These are phyloP conservation scores for Corythornis madagascariensis DNA, from an alignment of 2,113 vertebrate genomes.

Conservation along the genomic window DNA sequence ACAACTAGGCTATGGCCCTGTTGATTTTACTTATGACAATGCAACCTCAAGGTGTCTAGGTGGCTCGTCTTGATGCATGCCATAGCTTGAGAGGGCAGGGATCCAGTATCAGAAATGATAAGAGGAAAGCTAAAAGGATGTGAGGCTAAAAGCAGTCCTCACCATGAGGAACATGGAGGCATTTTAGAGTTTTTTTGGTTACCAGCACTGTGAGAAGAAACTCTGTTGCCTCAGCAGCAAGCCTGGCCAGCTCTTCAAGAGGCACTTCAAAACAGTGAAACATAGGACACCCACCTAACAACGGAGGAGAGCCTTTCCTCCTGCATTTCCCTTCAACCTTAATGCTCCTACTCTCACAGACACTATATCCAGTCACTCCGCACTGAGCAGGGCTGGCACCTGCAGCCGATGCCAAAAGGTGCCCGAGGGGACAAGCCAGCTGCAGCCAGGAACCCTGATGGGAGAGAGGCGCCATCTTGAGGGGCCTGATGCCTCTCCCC, in stretches of 20 bases:
- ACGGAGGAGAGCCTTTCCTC: background rate
- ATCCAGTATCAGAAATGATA: background rate
- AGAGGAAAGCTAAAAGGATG: background rate
- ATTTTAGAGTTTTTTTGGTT: background rate
- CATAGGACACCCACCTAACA: background rate
- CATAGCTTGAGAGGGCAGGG: background rate
- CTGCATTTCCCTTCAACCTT: background rate
- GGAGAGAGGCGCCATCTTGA: background rate
- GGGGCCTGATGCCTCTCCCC: rapidly evolving
- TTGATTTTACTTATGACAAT: background rate
- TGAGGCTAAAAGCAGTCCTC: background rate
- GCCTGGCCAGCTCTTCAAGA: background rate
- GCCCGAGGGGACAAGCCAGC: rapidly evolving
- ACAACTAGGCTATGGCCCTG: background rate
- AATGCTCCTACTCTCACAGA: background rate
- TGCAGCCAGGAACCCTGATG: background rate
- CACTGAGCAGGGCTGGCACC: background rate
- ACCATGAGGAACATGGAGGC: background rate
- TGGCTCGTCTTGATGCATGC: background rate
- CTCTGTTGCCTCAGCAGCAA: background rate
- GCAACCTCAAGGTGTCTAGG: rapidly evolving
- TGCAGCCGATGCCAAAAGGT: rapidly evolving
- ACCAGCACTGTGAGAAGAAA: background rate
- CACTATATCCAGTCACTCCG: background rate
- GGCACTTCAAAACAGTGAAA: background rate